Evolutionary conservation across 2,888 invertebrate species (phyloP).

Genomic region (Fragum sueziense): DNA sequence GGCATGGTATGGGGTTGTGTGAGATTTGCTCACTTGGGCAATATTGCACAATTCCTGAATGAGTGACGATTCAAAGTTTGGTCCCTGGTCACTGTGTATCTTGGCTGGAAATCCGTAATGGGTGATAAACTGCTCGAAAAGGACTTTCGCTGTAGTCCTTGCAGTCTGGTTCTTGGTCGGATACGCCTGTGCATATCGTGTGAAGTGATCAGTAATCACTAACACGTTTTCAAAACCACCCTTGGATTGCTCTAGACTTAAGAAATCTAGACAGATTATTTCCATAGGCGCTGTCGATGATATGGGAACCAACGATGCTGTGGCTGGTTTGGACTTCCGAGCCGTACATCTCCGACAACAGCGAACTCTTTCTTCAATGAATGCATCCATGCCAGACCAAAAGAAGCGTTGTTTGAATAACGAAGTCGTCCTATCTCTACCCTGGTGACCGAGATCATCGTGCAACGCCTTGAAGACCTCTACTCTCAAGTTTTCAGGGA

Average conservation of each 20-base stretch:
- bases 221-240: conserved; percentile 45
- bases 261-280: conserved; percentile 24
- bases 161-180: conserved; percentile 38
- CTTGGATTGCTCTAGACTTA: conserved; percentile 38
- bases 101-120: conserved; percentile 21
- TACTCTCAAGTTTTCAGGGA: conserved; percentile 12
- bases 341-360: neutral
- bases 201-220: conserved; percentile 42
- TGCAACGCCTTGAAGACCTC: conserved; percentile 31
- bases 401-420: conserved; percentile 10
- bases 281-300: conserved; percentile 14
- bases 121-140: conserved; percentile 11
- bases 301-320: conserved; percentile 14
- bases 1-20: conserved; percentile 37
- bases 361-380: neutral
- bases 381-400: conserved; percentile 13
- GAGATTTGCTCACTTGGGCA: conserved; percentile 14
- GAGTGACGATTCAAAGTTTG: conserved; percentile 6
- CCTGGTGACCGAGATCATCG: conserved; percentile 37
- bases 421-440: conserved; percentile 26
- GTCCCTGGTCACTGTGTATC: conserved; percentile 16
- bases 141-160: conserved; percentile 30
- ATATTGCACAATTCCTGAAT: conserved; percentile 16
- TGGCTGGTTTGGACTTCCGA: neutral
- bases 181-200: conserved; percentile 32